Evolutionary conservation across 2,797 vertebrate species (phyloP), one percentile per base, ranked within the genome.

Genomic region (Lacerta viridis): DNA sequence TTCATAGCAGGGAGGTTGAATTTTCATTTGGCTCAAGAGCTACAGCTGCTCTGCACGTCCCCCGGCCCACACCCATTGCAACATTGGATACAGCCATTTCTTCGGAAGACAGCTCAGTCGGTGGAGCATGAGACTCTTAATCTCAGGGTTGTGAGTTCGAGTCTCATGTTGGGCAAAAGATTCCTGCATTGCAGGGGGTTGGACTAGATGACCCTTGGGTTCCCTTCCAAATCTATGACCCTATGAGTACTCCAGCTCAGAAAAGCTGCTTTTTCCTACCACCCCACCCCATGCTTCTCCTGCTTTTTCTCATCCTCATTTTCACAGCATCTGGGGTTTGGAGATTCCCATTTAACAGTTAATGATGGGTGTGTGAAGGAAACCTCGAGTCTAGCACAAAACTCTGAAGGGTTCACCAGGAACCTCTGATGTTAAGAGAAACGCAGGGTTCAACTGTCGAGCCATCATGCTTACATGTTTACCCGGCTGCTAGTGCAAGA

Each of bases 271-370:
- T 46, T 82, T 64, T 18, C 59, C 6, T 86, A 20, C 4, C 15
- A 10, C 39, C n/a, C 39, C 7, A 75, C 33, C 18, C 59, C 20
- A 2, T 18, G 2, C 33, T 29, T 18, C 2, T 33, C 10, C 39
- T n/a, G 25, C 5, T 43, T 79, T 2, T 46, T 18, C 0, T 0
- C 29, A 33, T 33, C 69, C 59, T 77, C 33, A 0, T 5, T 18
- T 2, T 25, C 55, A 2, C n/a, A 59, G 11, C 27, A 27, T 86
- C 55, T 64, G 1, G 3, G 3, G 13, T 55, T 55, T 55, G 25
- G 15, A 25, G n/a, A 36, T 61, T 43, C 76, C 75, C 4, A 3
- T 72, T 71, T 79, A 82, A 20, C 59, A 33, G 36, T 75, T 55
- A 55, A 15, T 55, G 50, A 55, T 55, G 50, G 50, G 50, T 55